A percentile compares a stretch with the other conserved stretches of the same genome.
These are phyloP conservation scores for Microcebus tavaratra DNA, from an alignment of 2,113 vertebrate genomes.

Conservation along the genomic window DNA sequence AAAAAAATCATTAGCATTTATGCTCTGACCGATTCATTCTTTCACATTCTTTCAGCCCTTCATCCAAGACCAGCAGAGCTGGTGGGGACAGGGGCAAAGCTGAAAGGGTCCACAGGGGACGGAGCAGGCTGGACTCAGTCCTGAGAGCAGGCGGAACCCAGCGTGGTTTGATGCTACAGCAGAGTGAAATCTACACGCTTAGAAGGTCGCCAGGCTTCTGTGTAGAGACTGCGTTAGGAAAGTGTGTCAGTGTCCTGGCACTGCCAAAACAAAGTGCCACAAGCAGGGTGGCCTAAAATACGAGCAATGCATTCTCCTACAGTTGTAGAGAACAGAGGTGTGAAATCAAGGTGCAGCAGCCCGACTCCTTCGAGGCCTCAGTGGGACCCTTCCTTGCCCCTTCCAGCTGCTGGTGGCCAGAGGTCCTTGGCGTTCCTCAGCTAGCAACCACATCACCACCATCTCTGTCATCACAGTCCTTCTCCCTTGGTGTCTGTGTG, in stretches of 20 bases:
- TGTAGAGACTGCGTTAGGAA: background rate
- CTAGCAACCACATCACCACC: background rate
- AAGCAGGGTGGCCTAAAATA: background rate
- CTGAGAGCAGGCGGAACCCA: background rate
- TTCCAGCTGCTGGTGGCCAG: background rate
- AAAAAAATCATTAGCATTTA: background rate
- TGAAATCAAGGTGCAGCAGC: background rate
- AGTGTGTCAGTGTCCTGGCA: fast-evolving
- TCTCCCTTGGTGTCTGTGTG: background rate
- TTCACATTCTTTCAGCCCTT: background rate
- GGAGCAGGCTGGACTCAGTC: background rate
- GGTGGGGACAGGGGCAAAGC: background rate
- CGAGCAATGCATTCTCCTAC: too few species aligned
- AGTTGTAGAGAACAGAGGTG: background rate
- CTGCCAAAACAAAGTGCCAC: too few species aligned
- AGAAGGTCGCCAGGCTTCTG: background rate
- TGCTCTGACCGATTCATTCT: background rate
- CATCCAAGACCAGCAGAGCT: background rate
- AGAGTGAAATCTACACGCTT: too few species aligned
- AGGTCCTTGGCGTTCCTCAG: fast-evolving
- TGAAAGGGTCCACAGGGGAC: background rate
- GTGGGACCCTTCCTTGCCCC: background rate
- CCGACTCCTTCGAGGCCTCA: background rate
- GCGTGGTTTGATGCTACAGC: background rate
- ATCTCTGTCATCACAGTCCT: background rate